These are phyloP conservation scores for Lagorchestes hirsutus DNA, from an alignment of 2,797 vertebrate genomes.

Conservation along the genomic window DNA sequence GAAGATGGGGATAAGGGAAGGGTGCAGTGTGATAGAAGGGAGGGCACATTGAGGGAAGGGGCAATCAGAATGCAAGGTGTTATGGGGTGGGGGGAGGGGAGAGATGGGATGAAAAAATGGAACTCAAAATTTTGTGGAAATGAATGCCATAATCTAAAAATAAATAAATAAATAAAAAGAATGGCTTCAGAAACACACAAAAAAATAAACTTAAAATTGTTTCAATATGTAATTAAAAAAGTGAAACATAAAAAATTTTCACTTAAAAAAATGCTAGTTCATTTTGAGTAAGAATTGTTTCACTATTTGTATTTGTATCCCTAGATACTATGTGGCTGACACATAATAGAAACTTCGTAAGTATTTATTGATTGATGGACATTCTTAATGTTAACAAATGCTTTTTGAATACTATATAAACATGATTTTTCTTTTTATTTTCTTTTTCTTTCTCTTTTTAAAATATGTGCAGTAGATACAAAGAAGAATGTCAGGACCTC, in stretches of 20 bases:
- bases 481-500: neutral
- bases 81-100: too few relatives aligned
- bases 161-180: too few relatives aligned
- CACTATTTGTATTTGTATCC: neutral
- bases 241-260: neutral
- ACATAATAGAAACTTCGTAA: neutral
- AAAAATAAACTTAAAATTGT: neutral
- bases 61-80: too few relatives aligned
- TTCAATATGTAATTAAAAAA: neutral
- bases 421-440: conserved; percentile 55
- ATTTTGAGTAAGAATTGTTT: neutral
- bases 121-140: too few relatives aligned
- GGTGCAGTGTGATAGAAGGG: too few relatives aligned
- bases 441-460: conserved; percentile 8
- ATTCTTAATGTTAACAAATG: neutral
- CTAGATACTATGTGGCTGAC: neutral
- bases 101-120: too few relatives aligned
- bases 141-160: too few relatives aligned
- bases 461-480: neutral
- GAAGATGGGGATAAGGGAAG: too few relatives aligned
- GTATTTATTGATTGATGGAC: neutral
- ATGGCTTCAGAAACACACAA: too few relatives aligned
- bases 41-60: too few relatives aligned
- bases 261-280: neutral
- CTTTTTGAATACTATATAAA: conserved; percentile 55